Base-by-base conservation (phyloP, 2,113 vertebrate species). In the Syrmaticus mikado region DNA sequence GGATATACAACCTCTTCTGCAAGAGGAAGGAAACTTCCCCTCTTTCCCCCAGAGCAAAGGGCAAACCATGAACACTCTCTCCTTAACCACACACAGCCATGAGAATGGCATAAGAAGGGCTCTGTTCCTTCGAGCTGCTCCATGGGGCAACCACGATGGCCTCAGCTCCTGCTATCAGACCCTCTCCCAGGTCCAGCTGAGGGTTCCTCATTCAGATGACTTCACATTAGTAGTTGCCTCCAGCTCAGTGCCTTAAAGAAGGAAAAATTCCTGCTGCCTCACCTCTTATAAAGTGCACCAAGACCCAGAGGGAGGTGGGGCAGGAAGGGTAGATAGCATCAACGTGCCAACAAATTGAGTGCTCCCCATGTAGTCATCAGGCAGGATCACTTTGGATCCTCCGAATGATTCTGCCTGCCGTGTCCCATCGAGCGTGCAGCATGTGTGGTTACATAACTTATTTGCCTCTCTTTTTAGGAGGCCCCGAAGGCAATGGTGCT, bases 121-220 rank as follows among this genome's bases (percentile, higher is more conserved):
- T 71, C 65, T 74, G 27, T 45, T 74, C 71, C 66, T 74, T 34
- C 0, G 0, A 34, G 67, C 30, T 62, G 36, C 45, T 10, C 61
- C 0, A 0, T 27, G 53, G 18, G n/a, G 5, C 20, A 34, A 4
- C 45, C 18, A 9, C 41, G 20, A 53, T 22, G 66, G 38, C 67
- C 64, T 55, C 43, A 65, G 40, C n/a, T 73, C 46, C 14, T 1
- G 0, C 3, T 34, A n/a, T 19, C 0, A 79, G 32, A 43, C 21
- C 34, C 5, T 34, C 38, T 77, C 10, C 52, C 20, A 5, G 6
- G 21, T 19, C 13, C 60, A 45, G 22, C 15, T 83, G 64, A 71
- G 19, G 1, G 36, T n/a, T 40, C 40, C 32, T 40, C 45, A 11
- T 6, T 10, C 50, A 41, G 17, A 10, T 16, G 34, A 36, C 76